phyloP scores from a whole-genome alignment of 2,888 invertebrate species.

The Colostygia pectinataria region DNA sequence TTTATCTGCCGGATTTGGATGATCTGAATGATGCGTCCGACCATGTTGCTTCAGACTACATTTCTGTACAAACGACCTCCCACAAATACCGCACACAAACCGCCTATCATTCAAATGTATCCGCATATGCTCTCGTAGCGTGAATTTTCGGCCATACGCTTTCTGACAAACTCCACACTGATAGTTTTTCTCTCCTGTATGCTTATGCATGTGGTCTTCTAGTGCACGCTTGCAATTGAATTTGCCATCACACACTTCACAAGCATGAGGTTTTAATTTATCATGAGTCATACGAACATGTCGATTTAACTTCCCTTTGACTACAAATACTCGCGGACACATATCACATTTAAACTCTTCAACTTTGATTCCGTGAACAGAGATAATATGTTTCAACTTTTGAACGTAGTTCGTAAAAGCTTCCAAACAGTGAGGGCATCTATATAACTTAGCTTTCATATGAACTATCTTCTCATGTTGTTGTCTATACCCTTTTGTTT shows the following conservation, averaged over 20 bases:
- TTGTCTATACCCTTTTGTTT: constrained; percentile 66
- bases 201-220: constrained; percentile 59
- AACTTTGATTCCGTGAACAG: constrained; percentile 62
- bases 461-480: constrained; percentile 77
- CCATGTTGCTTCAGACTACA: constrained; percentile 70
- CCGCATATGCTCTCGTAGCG: constrained; percentile 65
- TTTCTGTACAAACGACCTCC: constrained; percentile 68
- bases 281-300: constrained; percentile 46
- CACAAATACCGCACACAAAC: constrained; percentile 71
- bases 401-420: constrained; percentile 69
- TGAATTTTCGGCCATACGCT: constrained; percentile 55
- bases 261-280: constrained; percentile 21
- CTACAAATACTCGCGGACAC: constrained; percentile 62
- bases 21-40: constrained; percentile 62
- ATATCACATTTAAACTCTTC: constrained; percentile 69
- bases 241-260: background rate
- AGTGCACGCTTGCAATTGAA: background rate
- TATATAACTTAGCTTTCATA: constrained; percentile 66
- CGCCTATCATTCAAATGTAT: constrained; percentile 70
- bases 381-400: constrained; percentile 65
- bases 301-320: constrained; percentile 31
- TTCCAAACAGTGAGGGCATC: constrained; percentile 68
- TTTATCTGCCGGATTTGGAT: too few species aligned
- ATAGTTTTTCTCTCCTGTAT: constrained; percentile 55
- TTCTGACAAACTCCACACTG: constrained; percentile 30